Evolutionary conservation across 30 jellyfish, hydroid and myxozoan genomes (phyloP).

Genomic region (Catostylus mosaicus): DNA sequence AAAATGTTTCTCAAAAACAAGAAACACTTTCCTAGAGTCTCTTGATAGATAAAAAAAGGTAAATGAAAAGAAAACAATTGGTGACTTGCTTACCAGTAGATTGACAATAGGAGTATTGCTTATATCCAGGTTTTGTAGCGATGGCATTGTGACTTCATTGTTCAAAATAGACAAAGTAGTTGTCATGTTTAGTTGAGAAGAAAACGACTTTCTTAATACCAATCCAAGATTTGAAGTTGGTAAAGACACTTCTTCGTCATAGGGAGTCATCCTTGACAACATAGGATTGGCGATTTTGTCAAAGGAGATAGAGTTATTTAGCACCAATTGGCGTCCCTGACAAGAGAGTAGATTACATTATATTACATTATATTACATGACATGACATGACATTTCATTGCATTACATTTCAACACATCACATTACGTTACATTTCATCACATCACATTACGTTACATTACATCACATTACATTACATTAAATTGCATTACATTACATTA

Average conservation of each 20-base stretch:
- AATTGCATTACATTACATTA: too few relatives aligned
- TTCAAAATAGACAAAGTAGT: constrained; percentile 11
- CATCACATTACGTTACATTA: neutral
- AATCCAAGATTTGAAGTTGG: constrained; percentile 21
- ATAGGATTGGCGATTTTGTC: constrained; percentile 21
- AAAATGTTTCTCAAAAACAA: too few relatives aligned
- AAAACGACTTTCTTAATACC: constrained; percentile 12
- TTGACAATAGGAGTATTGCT: neutral
- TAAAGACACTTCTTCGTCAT: constrained; percentile 15
- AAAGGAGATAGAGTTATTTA: neutral
- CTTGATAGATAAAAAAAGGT: too few relatives aligned
- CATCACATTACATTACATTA: too few relatives aligned
- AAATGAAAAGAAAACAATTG: too few relatives aligned
- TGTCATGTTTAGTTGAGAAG: constrained; percentile 5
- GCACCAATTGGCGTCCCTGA: constrained; percentile 41
- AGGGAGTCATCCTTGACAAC: constrained; percentile 47
- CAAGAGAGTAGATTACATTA: neutral
- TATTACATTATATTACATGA: neutral
- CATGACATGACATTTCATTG: neutral
- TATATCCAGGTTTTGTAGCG: constrained; percentile 15
- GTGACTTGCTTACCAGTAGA: neutral
- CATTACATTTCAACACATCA: neutral
- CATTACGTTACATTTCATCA: too few relatives aligned
- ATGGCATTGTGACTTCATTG: constrained; percentile 20
- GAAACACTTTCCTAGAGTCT: too few relatives aligned